Evolutionary conservation across 2,888 invertebrate genomes (phyloP), one percentile per base, ranked within the genome.

Genomic region (Argynnis bischoffii): DNA sequence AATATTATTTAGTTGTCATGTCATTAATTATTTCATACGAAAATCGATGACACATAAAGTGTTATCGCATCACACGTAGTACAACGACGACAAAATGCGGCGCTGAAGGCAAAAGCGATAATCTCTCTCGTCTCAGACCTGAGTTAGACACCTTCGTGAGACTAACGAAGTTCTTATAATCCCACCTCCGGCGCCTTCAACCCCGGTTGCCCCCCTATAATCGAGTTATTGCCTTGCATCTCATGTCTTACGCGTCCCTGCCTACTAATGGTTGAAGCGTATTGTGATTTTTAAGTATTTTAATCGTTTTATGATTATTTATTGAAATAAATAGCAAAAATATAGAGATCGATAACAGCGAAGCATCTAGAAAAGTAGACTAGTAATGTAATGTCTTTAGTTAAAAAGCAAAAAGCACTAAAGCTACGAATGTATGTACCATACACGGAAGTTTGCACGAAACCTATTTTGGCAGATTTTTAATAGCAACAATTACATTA

Each of bases 131-230:
- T 83, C 86, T 81, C 84, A 83, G 83, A 85, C 82, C 84, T 81
- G 88, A 88, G 85, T 87, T 85, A 89, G 87, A 89, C 89, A 90
- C 90, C 90, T 90, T 83, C 88, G 85, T 78, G 85, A 86, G 86
- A 82, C 89, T 92, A 91, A 91, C 90, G 89, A 92, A 91, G 91
- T 92, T 91, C 90, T 89, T 88, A 87, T 88, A 90, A 90, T 89
- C 90, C 86, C 78, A 73, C 82, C 79, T 80, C 80, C 78, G 78
- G 76, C 78, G 76, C 78, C 74, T 72, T 78, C 79, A 77, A 77
- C 75, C 76, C 76, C 67, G 76, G 76, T 76, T 59, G 61, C 72
- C 70, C 74, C 72, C 78, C 76, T 76, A 80, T 91, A 90, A 91
- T 90, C 84, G 82, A 89, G 88, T 92, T 91, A 90, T 86, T 85